A percentile compares a stretch with the other conserved stretches of the same genome.
These are phyloP conservation scores for Gambelia wislizenii DNA, from an alignment of 2,797 vertebrate genomes.

Conservation along the genomic window DNA sequence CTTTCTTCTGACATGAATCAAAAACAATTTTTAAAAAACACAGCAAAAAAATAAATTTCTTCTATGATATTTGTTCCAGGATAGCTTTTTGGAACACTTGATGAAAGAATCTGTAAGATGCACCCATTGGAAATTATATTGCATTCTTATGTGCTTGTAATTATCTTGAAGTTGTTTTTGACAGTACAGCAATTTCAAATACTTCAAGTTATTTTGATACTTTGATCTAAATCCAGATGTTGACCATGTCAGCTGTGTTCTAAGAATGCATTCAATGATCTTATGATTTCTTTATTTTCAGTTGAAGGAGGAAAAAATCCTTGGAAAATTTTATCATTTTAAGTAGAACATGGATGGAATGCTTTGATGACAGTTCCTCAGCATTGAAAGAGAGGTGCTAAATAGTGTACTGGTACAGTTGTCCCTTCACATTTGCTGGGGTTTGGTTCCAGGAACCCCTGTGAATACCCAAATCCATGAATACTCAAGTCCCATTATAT, in stretches of 20 bases:
- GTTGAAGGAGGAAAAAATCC: not conserved
- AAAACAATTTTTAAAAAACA: too few relatives aligned
- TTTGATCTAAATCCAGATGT: conserved; percentile 74
- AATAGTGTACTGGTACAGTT: not conserved
- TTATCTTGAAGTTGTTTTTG: conserved; percentile 61
- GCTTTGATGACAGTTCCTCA: not conserved
- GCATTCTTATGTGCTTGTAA: conserved; percentile 71
- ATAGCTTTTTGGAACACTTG: conserved; percentile 47
- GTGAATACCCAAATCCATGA: too few relatives aligned
- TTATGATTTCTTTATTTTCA: conserved; percentile 45
- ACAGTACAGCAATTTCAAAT: conserved; percentile 68
- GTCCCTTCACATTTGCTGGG: too few relatives aligned
- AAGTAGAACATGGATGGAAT: not conserved
- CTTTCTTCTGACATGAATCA: conserved; percentile 20
- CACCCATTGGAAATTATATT: conserved; percentile 68
- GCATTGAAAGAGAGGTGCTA: not conserved
- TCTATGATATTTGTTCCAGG: conserved; percentile 27
- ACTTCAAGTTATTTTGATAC: conserved; percentile 50
- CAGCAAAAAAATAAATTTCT: conserved; percentile 18
- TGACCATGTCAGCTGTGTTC: conserved; percentile 72
- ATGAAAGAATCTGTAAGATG: conserved; percentile 51
- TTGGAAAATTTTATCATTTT: conserved; percentile 64
- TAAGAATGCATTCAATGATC: conserved; percentile 73
- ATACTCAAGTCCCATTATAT: too few relatives aligned
- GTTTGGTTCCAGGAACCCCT: too few relatives aligned